Base-by-base conservation (phyloP, 2,797 vertebrate species). In the Poeciliopsis turneri region DNA sequence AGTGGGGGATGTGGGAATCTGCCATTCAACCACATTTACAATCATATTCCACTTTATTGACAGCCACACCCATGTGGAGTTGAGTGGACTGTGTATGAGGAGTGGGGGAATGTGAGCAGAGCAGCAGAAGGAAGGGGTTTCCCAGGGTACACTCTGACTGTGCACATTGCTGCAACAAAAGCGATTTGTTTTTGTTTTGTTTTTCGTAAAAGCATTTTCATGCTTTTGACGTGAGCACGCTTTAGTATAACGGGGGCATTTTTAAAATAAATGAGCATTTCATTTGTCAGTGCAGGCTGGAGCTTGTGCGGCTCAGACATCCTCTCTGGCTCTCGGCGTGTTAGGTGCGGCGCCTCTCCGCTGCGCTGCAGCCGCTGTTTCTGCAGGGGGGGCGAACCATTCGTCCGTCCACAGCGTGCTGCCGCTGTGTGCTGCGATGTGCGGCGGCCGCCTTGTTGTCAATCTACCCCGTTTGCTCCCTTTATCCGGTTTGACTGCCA, bases 341-440 rank as follows among this genome's bases (percentile, higher is more conserved):
- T 11, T 11, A 70, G 82, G 80, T 53, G 79, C 46, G 75, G 10
- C 13, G 66, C 47, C 47, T 39, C 51, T 77, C 79, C 30, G 30
- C 73, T 2, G 73, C 71, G 82, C 78, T 61, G 84, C 78, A 39
- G 82, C 86, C 90, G 69, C 77, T 75, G 71, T 61, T 77, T 82
- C 84, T 81, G 85, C 78, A 82, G 82, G 39, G 7, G 39, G 39
- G 39, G 39, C 69, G 80, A 79, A 86, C 85, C 83, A 77, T 82
- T 82, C 36, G 46, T 90, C 88, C 80, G 53, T 90, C 87, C 80
- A 61, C 88, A 77, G 78, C 80, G 77, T 25, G 77, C 76, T 78
- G 49, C 49, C 23, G 66, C 20, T 43, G 66, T 43, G 82, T 49
- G 77, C 51, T 81, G 81, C 69, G 77, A 84, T 86, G 51, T 49